Evolutionary conservation across 2,797 vertebrate species (phyloP).

Genomic region (Chelonia mydas): DNA sequence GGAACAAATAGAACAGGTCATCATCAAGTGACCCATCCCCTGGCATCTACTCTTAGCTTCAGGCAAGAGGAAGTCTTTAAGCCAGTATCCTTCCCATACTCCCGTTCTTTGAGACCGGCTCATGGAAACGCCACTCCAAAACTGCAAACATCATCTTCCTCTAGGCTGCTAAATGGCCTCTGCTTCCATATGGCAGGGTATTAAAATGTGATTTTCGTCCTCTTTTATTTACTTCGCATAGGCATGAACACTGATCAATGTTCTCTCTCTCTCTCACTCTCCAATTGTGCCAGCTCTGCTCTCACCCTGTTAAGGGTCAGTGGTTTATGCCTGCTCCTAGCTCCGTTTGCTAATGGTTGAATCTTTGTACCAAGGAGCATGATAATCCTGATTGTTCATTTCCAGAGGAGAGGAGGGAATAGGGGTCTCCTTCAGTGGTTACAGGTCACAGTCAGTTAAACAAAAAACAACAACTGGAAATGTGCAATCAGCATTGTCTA

Average conservation of each 20-base stretch:
- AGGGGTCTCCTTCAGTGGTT: neutral
- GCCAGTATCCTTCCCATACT: no score
- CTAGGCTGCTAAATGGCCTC: neutral
- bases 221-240: neutral
- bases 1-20: no score
- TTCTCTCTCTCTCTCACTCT: neutral
- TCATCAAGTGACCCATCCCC: neutral
- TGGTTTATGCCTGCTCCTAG: neutral
- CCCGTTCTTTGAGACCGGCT: neutral
- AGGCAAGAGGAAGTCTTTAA: neutral
- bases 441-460: neutral
- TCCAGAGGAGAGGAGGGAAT: fast-evolving
- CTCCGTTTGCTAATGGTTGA: neutral
- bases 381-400: fast-evolving
- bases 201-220: neutral
- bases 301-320: neutral
- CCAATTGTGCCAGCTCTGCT: neutral
- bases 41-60: neutral
- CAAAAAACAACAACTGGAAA: neutral
- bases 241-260: neutral
- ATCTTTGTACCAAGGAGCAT: neutral
- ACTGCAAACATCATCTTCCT: neutral
- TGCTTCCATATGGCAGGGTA: neutral
- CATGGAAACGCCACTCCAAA: neutral
- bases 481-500: neutral